A percentile compares a stretch with the other conserved stretches of the same genome.
Conservation (phyloP, 1,140 invertebrate species). For the Habropoda laboriosa region DNA sequence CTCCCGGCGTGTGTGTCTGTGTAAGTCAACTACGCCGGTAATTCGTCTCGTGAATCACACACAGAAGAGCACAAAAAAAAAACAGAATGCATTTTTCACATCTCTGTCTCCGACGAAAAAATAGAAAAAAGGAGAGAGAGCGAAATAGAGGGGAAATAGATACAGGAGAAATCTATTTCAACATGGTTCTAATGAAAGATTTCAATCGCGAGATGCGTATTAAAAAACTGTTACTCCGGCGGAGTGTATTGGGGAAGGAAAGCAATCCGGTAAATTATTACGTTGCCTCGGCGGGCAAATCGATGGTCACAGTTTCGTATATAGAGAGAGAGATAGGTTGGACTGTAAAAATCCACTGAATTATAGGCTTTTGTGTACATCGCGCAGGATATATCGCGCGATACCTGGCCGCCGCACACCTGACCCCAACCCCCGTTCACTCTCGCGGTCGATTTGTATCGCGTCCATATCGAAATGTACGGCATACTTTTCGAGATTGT, state of each 20-base stretch:
- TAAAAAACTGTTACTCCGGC: slow-evolving; percentile 23
- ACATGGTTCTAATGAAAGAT: slow-evolving; percentile 28
- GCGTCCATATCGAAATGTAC: slow-evolving; percentile 53
- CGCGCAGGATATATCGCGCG: slow-evolving; percentile 18
- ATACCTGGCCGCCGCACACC: slow-evolving; percentile 25
- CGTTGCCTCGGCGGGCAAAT: slow-evolving; percentile 34
- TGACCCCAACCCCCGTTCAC: slow-evolving; percentile 4
- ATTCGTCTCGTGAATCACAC: too few relatives aligned
- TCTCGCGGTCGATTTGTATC: neutral
- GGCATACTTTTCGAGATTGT: slow-evolving; percentile 58
- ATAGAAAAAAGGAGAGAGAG: too few relatives aligned
- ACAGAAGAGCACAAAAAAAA: neutral
- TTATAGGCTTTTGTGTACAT: slow-evolving; percentile 44
- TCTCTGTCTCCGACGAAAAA: too few relatives aligned
- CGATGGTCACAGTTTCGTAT: slow-evolving; percentile 47
- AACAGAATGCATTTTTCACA: too few relatives aligned
- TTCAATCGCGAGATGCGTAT: slow-evolving; percentile 44
- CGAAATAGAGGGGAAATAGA: neutral
- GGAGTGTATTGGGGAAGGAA: neutral
- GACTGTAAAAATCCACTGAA: slow-evolving; percentile 61
- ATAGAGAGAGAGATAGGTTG: too few relatives aligned
- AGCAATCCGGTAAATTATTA: slow-evolving; percentile 46
- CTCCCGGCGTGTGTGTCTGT: too few relatives aligned
- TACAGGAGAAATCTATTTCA: slow-evolving; percentile 26
- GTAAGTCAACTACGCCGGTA: too few relatives aligned